A percentile compares a stretch with the other conserved stretches of the same genome.
These are phyloP conservation scores for Otolemur crassicaudatus DNA, from an alignment of 2,797 vertebrate species.

Conservation along the genomic window DNA sequence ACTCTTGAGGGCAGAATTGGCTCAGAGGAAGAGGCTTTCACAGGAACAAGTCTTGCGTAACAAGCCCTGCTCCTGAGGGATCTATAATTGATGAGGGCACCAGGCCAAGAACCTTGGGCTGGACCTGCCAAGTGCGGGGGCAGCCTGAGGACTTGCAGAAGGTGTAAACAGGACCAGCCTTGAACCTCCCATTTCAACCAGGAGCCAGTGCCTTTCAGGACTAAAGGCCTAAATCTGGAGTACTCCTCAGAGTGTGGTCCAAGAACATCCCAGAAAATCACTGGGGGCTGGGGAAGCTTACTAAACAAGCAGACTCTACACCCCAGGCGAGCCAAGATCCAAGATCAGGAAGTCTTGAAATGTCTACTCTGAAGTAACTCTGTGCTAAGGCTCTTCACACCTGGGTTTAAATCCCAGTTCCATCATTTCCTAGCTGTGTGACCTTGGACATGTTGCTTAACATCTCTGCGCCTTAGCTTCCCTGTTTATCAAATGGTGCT, in stretches of 20 bases:
- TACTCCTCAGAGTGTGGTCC: neutral
- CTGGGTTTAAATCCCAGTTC: neutral
- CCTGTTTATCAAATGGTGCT: neutral
- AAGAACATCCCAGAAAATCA: neutral
- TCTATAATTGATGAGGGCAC: conserved; percentile 80
- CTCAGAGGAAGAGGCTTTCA: conserved; percentile 73
- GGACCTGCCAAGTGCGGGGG: conserved; percentile 65
- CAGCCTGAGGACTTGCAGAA: neutral
- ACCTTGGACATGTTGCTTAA: neutral
- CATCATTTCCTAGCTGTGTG: neutral
- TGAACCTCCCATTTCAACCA: neutral
- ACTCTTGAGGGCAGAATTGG: neutral
- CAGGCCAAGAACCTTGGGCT: conserved; percentile 31
- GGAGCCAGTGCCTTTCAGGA: neutral
- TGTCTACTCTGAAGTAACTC: neutral
- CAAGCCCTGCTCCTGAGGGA: conserved; percentile 67
- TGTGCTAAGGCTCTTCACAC: neutral
- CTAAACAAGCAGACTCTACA: neutral
- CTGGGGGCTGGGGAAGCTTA: neutral
- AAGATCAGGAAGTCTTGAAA: neutral
- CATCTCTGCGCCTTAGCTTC: neutral
- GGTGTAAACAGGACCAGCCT: neutral
- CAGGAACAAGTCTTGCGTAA: conserved; percentile 77
- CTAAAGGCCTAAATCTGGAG: neutral
- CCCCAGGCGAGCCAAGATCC: neutral